phyloP scores from a whole-genome alignment of 2,888 invertebrate genomes.

The Drosophila anomelani region DNA sequence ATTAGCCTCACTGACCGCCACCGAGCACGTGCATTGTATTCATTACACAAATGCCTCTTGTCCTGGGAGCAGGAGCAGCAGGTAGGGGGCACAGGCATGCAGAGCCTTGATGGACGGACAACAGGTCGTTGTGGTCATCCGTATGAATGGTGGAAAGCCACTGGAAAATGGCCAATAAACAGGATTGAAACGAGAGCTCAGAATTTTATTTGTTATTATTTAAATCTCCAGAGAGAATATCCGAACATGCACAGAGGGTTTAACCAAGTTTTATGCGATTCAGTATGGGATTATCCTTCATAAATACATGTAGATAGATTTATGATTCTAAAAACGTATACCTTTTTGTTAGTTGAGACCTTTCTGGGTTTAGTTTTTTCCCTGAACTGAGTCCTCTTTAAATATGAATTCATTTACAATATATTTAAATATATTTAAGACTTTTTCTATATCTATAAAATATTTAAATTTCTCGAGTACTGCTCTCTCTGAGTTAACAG shows the following conservation, averaged over 20 bases:
- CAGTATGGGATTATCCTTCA: not conserved
- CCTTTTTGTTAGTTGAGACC: not conserved
- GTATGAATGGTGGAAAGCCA: conserved; percentile 2
- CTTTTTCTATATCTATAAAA: not conserved
- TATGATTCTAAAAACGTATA: not conserved
- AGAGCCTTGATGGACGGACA: conserved; percentile 6
- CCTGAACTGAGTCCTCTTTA: not conserved
- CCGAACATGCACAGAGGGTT: not conserved
- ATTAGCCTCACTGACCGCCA: conserved; percentile 43
- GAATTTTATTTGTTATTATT: not conserved
- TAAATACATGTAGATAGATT: not conserved
- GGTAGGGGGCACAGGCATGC: too few relatives aligned
- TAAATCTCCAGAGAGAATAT: not conserved
- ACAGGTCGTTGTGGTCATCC: conserved; percentile 23
- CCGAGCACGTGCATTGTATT: conserved; percentile 40
- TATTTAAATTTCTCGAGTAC: too few relatives aligned
- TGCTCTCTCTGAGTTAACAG: too few relatives aligned
- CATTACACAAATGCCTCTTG: conserved; percentile 30
- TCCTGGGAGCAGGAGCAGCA: not conserved
- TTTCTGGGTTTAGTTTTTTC: not conserved
- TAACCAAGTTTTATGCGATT: not conserved
- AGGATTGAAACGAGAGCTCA: not conserved
- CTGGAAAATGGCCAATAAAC: not conserved
- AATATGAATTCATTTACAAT: not conserved
- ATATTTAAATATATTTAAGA: not conserved